Conservation (phyloP, 2,888 invertebrate species). For the Pteria penguin region DNA sequence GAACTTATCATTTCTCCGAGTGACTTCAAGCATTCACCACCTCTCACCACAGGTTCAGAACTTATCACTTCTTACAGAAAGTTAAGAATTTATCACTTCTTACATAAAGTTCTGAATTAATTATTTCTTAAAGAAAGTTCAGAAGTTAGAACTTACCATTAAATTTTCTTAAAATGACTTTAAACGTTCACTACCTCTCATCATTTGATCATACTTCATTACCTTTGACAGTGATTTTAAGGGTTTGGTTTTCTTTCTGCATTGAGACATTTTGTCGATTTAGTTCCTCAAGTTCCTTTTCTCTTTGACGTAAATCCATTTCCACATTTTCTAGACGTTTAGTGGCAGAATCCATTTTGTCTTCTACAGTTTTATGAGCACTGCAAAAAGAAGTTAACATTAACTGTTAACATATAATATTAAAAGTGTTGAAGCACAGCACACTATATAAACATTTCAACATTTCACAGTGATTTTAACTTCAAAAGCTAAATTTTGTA, state of each 20-base stretch:
- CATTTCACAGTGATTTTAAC: neutral
- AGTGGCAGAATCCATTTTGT: conserved; percentile 66
- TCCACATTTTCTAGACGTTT: conserved; percentile 67
- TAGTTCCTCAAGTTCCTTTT: conserved; percentile 69
- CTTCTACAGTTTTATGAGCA: conserved; percentile 66
- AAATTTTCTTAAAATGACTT: too few relatives aligned
- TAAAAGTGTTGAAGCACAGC: neutral
- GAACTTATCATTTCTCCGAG: too few relatives aligned
- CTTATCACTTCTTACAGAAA: too few relatives aligned
- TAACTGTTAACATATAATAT: neutral
- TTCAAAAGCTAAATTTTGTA: too few relatives aligned
- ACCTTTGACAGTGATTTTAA: conserved; percentile 71
- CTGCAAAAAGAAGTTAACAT: conserved; percentile 42
- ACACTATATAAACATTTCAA: neutral
- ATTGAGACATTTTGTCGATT: conserved; percentile 61
- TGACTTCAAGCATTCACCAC: too few relatives aligned
- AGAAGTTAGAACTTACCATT: too few relatives aligned
- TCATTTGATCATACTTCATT: too few relatives aligned
- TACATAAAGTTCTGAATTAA: too few relatives aligned
- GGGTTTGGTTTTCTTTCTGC: conserved; percentile 65
- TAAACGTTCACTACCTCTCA: too few relatives aligned
- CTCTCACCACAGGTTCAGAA: too few relatives aligned
- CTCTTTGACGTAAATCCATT: conserved; percentile 60
- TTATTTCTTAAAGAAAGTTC: too few relatives aligned
- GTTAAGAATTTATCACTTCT: too few relatives aligned